A percentile compares a stretch with the other conserved stretches of the same genome.
These are phyloP conservation scores for Andrena haemorrhoa DNA, from an alignment of 2,888 invertebrate species.

Conservation along the genomic window DNA sequence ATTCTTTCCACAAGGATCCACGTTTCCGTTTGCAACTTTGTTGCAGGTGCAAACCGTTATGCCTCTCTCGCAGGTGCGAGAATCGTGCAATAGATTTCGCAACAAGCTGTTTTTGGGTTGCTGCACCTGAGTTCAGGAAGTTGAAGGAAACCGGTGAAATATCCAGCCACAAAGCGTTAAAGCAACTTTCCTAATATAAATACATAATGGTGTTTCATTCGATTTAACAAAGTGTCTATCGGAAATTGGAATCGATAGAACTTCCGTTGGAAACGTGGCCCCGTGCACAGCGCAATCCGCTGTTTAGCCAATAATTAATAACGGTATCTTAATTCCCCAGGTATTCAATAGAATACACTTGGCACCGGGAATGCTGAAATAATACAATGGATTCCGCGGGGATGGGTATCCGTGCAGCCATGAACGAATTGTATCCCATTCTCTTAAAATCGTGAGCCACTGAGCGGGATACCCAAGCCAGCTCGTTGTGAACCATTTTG, in stretches of 20 bases:
- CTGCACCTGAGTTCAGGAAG: neutral
- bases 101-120: too few species aligned
- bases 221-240: neutral
- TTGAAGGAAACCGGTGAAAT: neutral
- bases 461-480: neutral
- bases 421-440: conserved; percentile 35
- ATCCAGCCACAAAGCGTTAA: too few species aligned
- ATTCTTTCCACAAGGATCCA: too few species aligned
- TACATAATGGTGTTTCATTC: conserved; percentile 11
- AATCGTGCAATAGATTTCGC: too few species aligned
- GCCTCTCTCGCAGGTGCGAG: too few species aligned
- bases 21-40: too few species aligned
- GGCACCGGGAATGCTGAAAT: conserved; percentile 18
- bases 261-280: conserved; percentile 12
- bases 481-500: conserved; percentile 17
- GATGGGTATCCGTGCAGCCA: neutral
- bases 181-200: neutral
- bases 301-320: conserved; percentile 48
- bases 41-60: too few species aligned
- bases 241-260: conserved; percentile 14
- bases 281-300: conserved; percentile 24
- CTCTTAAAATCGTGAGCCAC: conserved; percentile 27
- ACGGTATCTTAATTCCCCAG: conserved; percentile 37
- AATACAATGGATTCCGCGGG: conserved; percentile 29
- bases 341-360: conserved; percentile 39